Evolutionary conservation across 2,888 invertebrate genomes (phyloP).

Genomic region (Spialia ferax): DNA sequence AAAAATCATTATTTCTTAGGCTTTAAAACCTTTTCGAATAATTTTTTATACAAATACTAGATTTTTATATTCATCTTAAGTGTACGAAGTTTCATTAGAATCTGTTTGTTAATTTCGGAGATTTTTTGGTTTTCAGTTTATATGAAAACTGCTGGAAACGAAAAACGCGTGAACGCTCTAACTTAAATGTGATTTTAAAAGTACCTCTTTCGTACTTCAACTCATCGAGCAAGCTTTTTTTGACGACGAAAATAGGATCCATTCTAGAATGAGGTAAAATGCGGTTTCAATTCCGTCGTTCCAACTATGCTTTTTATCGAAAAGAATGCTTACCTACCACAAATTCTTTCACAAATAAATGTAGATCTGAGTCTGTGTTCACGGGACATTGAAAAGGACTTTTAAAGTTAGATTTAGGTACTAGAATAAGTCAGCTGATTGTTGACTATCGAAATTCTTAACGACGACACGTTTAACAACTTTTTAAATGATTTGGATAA

Average conservation of each 20-base stretch:
- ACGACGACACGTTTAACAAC: background rate
- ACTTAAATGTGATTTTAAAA: background rate
- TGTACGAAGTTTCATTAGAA: no score
- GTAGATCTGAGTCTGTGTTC: conserved; percentile 5
- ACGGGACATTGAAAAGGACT: background rate
- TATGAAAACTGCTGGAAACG: no score
- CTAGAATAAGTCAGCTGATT: no score
- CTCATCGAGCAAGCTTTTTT: conserved; percentile 11
- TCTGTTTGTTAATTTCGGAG: no score
- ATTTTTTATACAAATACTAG: no score
- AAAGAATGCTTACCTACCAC: conserved; percentile 8
- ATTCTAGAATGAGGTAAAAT: conserved; percentile 10
- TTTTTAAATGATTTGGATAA: background rate
- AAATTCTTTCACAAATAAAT: conserved; percentile 16
- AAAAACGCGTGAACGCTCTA: no score
- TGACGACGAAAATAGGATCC: conserved; percentile 10
- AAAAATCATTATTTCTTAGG: no score
- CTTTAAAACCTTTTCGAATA: no score
- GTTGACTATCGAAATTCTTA: background rate
- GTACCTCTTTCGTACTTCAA: conserved; percentile 6
- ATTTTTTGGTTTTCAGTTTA: no score
- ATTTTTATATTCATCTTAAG: no score
- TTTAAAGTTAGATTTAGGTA: background rate
- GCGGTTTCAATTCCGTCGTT: conserved; percentile 2
- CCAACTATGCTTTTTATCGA: conserved; percentile 22